Evolutionary conservation across 1,140 invertebrate species (phyloP), one percentile per base, ranked within the genome.

Genomic region (Dryas iulia): DNA sequence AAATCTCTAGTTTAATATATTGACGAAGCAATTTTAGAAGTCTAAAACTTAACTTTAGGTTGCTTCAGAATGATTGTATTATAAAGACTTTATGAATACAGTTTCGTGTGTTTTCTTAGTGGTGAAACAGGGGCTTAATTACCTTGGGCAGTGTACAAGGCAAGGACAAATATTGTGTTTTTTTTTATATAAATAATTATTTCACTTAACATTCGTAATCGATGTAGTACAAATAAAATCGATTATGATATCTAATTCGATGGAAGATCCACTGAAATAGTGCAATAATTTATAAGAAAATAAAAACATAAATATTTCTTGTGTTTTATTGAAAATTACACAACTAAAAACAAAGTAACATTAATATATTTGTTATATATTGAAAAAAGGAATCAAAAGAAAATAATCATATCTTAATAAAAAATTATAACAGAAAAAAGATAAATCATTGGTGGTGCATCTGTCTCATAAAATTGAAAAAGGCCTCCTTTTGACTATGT

Each of bases 131-230:
- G 31, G 31, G 31, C 11, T n/a, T 31, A 12, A 33, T 4, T 12
- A 33, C 3, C 26, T 28, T 28, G 26, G 26, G 6, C 26, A 28
- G 6, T 2, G 6, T 28, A 28, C 26, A 28, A 28, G 2, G 2
- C 3, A 28, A 28, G 26, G 26, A 3, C 2, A 28, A 28, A 3
- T 28, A 28, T 6, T 28, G 6, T 3, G 26, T 28, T 18, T 18
- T 8, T 7, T 7, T 33, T 4, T 58, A n/a, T 28, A 63, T 31
- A 31, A n/a, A 21, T 21, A 52, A 54, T 1, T 33, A 33, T 52
- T 59, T 71, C 53, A 66, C 31, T 57, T 60, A 58, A 47, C 14
- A 47, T 1, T 21, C 21, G 21, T 47, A 47, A 47, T 47, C 39
- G 39, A 18, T 47, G 21, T n/a, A 47, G 39, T 47, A 47, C 39